These are phyloP conservation scores for Prunella fulvescens DNA, from an alignment of 2,113 vertebrate species.

Conservation along the genomic window DNA sequence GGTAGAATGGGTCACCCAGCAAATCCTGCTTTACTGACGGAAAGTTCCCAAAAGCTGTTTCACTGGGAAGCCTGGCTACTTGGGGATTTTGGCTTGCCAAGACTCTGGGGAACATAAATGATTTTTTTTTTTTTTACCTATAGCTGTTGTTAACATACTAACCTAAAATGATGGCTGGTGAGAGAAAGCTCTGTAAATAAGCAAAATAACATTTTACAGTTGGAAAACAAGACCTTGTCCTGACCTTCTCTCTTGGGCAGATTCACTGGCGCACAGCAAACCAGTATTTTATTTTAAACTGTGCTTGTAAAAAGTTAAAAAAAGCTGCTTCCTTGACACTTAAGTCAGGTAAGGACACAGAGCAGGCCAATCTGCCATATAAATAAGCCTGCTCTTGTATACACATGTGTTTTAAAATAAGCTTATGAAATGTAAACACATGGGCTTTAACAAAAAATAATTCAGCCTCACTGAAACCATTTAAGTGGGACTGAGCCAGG, in stretches of 20 bases:
- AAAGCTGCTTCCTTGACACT: slow-evolving; percentile 32
- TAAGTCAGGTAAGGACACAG: slow-evolving; percentile 61
- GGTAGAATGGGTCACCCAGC: background rate
- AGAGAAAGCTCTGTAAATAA: slow-evolving; percentile 7
- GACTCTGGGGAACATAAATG: background rate
- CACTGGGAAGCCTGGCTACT: background rate
- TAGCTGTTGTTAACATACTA: slow-evolving; percentile 26
- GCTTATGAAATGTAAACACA: slow-evolving; percentile 29
- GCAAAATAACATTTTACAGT: slow-evolving; percentile 16
- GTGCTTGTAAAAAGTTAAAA: background rate
- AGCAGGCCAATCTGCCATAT: background rate
- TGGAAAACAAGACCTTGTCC: slow-evolving; percentile 47
- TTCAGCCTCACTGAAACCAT: background rate
- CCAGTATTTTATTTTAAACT: slow-evolving; percentile 50
- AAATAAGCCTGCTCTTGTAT: slow-evolving; percentile 23
- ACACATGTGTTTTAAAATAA: slow-evolving; percentile 41
- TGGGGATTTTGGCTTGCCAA: background rate
- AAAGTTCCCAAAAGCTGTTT: slow-evolving; percentile 2
- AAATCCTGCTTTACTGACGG: background rate
- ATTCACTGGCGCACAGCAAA: background rate
- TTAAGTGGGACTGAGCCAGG: background rate
- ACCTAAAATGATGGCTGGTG: background rate
- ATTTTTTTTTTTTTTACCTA: background rate
- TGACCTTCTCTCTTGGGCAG: slow-evolving; percentile 27
- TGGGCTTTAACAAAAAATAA: background rate